Conservation (phyloP, 1,140 invertebrate species). For the Steinernema feltiae region DNA sequence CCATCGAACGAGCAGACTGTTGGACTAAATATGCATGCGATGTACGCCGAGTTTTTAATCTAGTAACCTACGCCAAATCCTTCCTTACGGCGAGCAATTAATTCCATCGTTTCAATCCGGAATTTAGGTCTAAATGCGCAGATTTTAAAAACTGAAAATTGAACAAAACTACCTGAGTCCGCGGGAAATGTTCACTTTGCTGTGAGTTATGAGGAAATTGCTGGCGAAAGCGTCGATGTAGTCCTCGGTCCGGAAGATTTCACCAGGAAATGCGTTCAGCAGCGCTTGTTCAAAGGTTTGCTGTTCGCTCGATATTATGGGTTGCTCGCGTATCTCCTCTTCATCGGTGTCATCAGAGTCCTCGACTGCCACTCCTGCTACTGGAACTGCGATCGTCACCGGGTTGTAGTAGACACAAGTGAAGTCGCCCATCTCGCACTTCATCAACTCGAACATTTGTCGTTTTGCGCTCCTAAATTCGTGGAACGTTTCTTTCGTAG, state of each 20-base stretch:
- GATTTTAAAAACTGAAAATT: not conserved
- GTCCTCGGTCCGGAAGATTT: not conserved
- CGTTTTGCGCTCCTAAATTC: not conserved
- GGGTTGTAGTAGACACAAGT: not conserved
- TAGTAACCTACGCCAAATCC: not conserved
- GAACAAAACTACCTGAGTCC: not conserved
- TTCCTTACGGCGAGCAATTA: not conserved
- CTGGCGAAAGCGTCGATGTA: not conserved
- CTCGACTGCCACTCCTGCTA: not conserved
- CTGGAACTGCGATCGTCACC: not conserved
- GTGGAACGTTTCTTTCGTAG: not conserved
- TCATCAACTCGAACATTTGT: not conserved
- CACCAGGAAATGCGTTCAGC: not conserved
- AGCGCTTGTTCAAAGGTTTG: not conserved
- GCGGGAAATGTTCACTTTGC: not conserved
- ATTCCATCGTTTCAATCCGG: not conserved
- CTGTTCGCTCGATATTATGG: not conserved
- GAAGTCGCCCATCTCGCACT: slow-evolving; percentile 5
- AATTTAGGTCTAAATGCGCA: not conserved
- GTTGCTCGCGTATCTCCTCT: not conserved
- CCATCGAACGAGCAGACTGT: not conserved
- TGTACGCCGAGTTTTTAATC: not conserved
- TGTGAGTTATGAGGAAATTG: not conserved
- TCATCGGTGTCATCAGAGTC: not conserved
- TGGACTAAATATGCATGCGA: not conserved